These are phyloP conservation scores for Hyles euphorbiae DNA, from an alignment of 1,140 invertebrate genomes.

Conservation along the genomic window DNA sequence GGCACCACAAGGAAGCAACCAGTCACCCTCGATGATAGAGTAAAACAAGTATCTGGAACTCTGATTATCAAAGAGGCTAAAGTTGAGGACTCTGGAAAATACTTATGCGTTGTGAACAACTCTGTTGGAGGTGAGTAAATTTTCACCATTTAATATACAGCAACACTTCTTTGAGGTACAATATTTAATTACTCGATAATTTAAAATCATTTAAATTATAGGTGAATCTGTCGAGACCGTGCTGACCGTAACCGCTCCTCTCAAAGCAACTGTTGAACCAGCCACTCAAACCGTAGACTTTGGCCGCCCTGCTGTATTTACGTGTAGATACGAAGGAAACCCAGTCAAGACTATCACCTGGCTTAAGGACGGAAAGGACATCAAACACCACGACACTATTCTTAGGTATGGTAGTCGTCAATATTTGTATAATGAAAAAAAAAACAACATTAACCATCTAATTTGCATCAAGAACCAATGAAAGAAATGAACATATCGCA, in stretches of 20 bases:
- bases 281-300: conserved; percentile 94
- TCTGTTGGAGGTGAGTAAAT: conserved; percentile 83
- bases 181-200: conserved; percentile 2
- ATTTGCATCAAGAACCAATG: too few relatives aligned
- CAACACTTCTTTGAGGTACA: not conserved
- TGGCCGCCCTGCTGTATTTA: conserved; percentile 91
- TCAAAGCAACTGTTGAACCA: conserved; percentile 91
- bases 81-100: conserved; percentile 95
- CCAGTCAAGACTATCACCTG: conserved; percentile 92
- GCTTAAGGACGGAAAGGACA: conserved; percentile 93
- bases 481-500: too few relatives aligned
- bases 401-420: conserved; percentile 65
- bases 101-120: conserved; percentile 95
- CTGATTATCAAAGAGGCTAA: conserved; percentile 93
- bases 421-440: not conserved
- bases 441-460: too few relatives aligned
- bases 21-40: conserved; percentile 88
- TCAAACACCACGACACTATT: conserved; percentile 85
- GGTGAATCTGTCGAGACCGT: conserved; percentile 94
- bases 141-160: not conserved
- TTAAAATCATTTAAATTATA: conserved; percentile 28
- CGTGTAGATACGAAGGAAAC: conserved; percentile 92
- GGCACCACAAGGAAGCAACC: conserved; percentile 88
- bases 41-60: conserved; percentile 95
- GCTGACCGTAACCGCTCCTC: conserved; percentile 92